phyloP scores from a whole-genome alignment of 2,888 invertebrate genomes.

The Acanthosepion lycidas region DNA sequence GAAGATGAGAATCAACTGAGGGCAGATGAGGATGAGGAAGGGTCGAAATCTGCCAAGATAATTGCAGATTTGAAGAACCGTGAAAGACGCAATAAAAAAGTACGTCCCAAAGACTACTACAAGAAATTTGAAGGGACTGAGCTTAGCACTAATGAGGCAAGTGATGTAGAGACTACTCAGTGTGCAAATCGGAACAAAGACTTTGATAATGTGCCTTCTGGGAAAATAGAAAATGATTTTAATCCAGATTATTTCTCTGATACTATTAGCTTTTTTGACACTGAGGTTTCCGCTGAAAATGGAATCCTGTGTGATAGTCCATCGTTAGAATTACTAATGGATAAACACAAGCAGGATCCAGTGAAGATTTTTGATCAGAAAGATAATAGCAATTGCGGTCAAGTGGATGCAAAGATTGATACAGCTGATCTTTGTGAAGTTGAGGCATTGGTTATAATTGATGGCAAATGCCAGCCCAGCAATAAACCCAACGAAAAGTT shows the following conservation, averaged over 20 bases:
- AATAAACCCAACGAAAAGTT: background rate
- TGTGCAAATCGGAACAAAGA: constrained; percentile 39
- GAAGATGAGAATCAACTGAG: background rate
- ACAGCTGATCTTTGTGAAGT: background rate
- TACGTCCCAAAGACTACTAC: constrained; percentile 61
- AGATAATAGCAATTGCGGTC: background rate
- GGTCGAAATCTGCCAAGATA: constrained; percentile 37
- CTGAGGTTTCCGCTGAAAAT: constrained; percentile 4
- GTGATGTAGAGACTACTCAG: constrained; percentile 43
- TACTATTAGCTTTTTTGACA: constrained; percentile 44
- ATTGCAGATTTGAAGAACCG: constrained; percentile 46
- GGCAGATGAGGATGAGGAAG: background rate
- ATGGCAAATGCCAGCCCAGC: background rate
- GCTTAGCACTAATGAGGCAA: constrained; percentile 13
- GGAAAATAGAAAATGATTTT: constrained; percentile 24
- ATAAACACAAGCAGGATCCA: constrained; percentile 35
- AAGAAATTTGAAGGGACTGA: constrained; percentile 50
- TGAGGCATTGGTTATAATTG: background rate
- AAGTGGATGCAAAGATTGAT: background rate
- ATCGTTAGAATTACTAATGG: background rate
- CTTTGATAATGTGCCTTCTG: constrained; percentile 45
- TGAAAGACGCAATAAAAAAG: constrained; percentile 61
- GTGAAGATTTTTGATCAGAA: constrained; percentile 8
- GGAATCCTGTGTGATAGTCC: constrained; percentile 23
- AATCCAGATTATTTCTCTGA: background rate